These are phyloP conservation scores for Chelonus insularis DNA, from an alignment of 1,140 invertebrate species.

Conservation along the genomic window DNA sequence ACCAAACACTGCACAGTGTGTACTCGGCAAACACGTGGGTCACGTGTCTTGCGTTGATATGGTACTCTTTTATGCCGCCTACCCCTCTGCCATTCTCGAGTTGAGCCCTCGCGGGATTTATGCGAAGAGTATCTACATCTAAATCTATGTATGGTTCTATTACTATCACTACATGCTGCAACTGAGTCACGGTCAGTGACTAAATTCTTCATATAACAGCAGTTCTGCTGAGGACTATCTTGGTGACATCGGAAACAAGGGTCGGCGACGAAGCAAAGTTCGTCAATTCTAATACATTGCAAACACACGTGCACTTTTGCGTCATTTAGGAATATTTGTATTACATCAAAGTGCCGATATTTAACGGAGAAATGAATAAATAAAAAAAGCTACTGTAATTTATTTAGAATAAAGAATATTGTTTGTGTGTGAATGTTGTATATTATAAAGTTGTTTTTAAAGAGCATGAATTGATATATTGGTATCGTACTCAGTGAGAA, in stretches of 20 bases:
- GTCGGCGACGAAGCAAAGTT: constrained; percentile 34
- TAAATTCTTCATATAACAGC: constrained; percentile 3
- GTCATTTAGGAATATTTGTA: constrained; percentile 31
- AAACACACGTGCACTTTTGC: constrained; percentile 45
- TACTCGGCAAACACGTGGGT: constrained; percentile 56
- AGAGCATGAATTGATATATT: too few relatives aligned
- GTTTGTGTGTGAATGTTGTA: not conserved
- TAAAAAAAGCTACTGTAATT: too few relatives aligned
- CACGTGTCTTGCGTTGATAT: constrained; percentile 46
- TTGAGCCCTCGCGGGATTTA: constrained; percentile 42
- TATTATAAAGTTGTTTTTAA: too few relatives aligned
- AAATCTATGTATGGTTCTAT: not conserved
- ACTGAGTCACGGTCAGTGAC: not conserved
- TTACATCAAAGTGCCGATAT: not conserved
- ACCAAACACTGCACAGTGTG: constrained; percentile 53
- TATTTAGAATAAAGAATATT: too few relatives aligned
- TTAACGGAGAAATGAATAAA: too few relatives aligned
- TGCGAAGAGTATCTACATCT: constrained; percentile 36
- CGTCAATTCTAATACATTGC: constrained; percentile 33
- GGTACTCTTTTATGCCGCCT: constrained; percentile 12
- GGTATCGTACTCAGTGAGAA: too few relatives aligned
- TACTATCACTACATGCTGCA: not conserved
- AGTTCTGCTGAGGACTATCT: constrained; percentile 27
- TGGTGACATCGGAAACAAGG: constrained; percentile 30
- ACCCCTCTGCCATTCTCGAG: constrained; percentile 22